phyloP scores from a whole-genome alignment of 53 echinoderm and acorn worm genomes.

The Patiria pectinifera region DNA sequence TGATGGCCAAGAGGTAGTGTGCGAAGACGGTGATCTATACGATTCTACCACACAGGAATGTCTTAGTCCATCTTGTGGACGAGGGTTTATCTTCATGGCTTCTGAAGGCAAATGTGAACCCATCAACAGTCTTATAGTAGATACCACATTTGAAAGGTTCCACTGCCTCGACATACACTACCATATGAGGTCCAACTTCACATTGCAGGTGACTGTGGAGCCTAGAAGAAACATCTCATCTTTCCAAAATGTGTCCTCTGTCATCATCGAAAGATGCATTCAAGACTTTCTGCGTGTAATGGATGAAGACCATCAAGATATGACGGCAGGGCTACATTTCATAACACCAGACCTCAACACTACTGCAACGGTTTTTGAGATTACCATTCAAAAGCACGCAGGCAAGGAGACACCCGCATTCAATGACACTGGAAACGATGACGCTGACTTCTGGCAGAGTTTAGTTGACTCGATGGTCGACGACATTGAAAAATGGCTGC shows the following conservation, averaged over 20 bases:
- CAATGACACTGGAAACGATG: conserved; percentile 4
- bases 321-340: not conserved
- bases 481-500: not conserved
- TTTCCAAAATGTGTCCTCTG: not conserved
- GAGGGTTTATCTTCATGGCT: conserved; percentile 1
- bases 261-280: not conserved
- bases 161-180: not conserved
- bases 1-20: not conserved
- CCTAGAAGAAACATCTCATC: not conserved
- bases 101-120: conserved; percentile 11
- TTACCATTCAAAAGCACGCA: not conserved
- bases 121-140: not conserved
- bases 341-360: not conserved
- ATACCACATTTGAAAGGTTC: not conserved
- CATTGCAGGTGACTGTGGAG: not conserved
- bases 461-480: not conserved
- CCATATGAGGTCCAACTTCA: not conserved
- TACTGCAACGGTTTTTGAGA: not conserved
- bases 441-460: not conserved
- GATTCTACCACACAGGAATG: conserved; percentile 2
- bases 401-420: not conserved
- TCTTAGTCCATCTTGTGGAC: conserved; percentile 27
- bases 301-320: not conserved
- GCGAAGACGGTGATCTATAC: conserved; percentile 25
- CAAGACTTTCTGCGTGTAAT: not conserved